phyloP scores from a whole-genome alignment of 2,888 invertebrate species.

The Augochlorella aurata region DNA sequence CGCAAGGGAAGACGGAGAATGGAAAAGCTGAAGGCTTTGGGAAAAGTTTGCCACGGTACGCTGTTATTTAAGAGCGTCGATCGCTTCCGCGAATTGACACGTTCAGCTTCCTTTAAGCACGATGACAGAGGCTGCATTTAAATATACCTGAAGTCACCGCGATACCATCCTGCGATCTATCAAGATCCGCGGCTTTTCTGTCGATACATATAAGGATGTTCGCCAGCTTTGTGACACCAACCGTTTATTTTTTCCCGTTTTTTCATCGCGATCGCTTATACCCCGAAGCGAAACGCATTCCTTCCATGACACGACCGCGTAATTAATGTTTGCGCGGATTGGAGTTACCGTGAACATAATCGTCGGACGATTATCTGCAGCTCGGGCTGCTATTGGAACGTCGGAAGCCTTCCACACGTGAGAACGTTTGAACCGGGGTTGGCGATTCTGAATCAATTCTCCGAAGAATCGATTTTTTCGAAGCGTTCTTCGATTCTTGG shows the following conservation, averaged over 20 bases:
- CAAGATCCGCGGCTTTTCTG: slow-evolving; percentile 47
- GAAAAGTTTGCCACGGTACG: background rate
- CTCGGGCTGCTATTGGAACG: slow-evolving; percentile 22
- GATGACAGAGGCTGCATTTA: slow-evolving; percentile 36
- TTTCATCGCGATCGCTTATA: slow-evolving; percentile 4
- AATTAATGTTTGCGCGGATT: slow-evolving; percentile 45
- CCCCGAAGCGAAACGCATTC: slow-evolving; percentile 27
- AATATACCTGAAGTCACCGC: slow-evolving; percentile 14
- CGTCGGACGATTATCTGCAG: slow-evolving; percentile 27
- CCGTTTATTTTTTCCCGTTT: background rate
- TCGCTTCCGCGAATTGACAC: slow-evolving; percentile 21
- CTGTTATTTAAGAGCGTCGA: background rate
- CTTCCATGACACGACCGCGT: slow-evolving; percentile 7
- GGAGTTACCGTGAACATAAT: slow-evolving; percentile 37
- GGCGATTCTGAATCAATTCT: too few species aligned
- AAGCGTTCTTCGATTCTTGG: too few species aligned
- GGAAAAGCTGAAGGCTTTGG: background rate
- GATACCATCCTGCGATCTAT: slow-evolving; percentile 35
- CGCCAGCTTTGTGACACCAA: slow-evolving; percentile 15
- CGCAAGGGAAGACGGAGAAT: background rate
- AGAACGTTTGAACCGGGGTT: background rate
- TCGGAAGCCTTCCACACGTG: slow-evolving; percentile 20
- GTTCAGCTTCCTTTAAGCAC: slow-evolving; percentile 9
- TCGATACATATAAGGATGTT: slow-evolving; percentile 42
- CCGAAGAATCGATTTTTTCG: too few species aligned